Evolutionary conservation across 1,140 invertebrate genomes (phyloP).

Genomic region (Platyscapa corneri): DNA sequence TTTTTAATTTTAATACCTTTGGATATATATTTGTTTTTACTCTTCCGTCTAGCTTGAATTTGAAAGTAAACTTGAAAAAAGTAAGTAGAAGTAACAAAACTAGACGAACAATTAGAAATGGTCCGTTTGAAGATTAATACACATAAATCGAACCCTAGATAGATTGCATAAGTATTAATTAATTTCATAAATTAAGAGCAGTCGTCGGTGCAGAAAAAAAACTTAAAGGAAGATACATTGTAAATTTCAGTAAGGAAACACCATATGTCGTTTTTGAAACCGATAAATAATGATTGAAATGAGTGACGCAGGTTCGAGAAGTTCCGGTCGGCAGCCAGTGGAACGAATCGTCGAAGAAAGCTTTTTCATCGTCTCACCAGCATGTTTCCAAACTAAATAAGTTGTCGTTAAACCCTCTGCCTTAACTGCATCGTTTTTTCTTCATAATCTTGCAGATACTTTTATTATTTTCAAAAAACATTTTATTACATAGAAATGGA

Average conservation of each 20-base stretch:
- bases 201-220: background rate
- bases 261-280: constrained; percentile 32
- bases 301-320: constrained; percentile 16
- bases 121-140: too few relatives aligned
- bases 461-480: background rate
- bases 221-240: background rate
- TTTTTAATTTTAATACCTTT: too few relatives aligned
- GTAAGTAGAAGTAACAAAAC: too few relatives aligned
- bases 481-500: background rate
- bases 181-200: constrained; percentile 2
- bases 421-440: background rate
- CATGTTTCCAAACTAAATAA: constrained; percentile 28
- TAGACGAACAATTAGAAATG: too few relatives aligned
- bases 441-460: background rate
- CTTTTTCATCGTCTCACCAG: constrained; percentile 29
- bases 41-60: too few relatives aligned
- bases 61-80: too few relatives aligned
- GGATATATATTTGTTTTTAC: too few relatives aligned
- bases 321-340: constrained; percentile 24
- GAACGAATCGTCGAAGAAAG: constrained; percentile 40
- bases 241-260: constrained; percentile 3
- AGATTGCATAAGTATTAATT: too few relatives aligned
- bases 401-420: background rate
- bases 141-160: too few relatives aligned
- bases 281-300: constrained; percentile 34